Evolutionary conservation across 1,140 invertebrate species (phyloP), one percentile per base, ranked within the genome.

Genomic region (Odontomachus brunneus): DNA sequence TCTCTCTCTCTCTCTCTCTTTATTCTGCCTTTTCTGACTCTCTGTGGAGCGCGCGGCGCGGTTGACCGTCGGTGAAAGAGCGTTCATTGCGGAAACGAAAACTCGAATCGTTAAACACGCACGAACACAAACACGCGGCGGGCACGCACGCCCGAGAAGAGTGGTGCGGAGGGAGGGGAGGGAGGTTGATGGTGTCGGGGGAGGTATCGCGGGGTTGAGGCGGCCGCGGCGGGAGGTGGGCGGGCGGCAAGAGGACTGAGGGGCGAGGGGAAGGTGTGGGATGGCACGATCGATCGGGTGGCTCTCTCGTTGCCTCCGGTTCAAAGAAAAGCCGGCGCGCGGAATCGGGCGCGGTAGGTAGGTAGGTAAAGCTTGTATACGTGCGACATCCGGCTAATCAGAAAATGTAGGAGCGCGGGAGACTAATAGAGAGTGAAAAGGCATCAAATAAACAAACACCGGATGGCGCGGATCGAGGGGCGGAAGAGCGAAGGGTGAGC

Each of bases 401-500:
- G 93, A 94, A 94, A 94, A 93, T 94, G 92, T 94, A 93, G 92
- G 88, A 92, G 89, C 88, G 90, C 90, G 89, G 90, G 91, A 92
- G 92, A 93, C 93, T 94, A 94, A 94, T 94, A 94, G 93, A 94
- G 93, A 94, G 93, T 94, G 93, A 93, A 94, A 94, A 94, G 93
- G 93, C 91, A 94, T 94, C 92, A 91, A 93, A 94, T 94, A 94
- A 94, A 94, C 93, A 94, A 94, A 94, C 92, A 93, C 90, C 84
- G 88, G 88, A 89, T 80, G 88, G 82, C 69, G 86, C 83, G 82
- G 22, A 86, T 87, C 66, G 84, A 69, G 69, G 49, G 60, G 44
- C 19, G 59, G 44, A 66, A 66, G 57, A 53, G 88, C 44, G 67
- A 72, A 69, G 14, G 73, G 15, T 15, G n/a, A 48, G n/a, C 51